Base-by-base conservation (phyloP, 2,888 invertebrate species). In the Thelaira solivaga region DNA sequence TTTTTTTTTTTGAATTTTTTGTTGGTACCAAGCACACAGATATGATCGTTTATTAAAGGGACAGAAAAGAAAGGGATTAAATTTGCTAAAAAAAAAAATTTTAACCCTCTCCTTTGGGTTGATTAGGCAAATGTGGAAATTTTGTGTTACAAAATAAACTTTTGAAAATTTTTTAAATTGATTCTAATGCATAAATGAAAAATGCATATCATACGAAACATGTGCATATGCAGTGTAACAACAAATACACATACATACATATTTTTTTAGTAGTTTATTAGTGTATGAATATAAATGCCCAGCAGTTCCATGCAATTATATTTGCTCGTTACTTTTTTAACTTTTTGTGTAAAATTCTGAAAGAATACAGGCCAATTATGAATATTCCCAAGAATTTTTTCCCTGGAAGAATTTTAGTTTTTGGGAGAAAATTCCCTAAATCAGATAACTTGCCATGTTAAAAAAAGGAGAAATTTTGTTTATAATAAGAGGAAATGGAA, bases 101-200 rank as follows among this genome's bases (percentile, higher is more conserved):
- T 71, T 73, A 77, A 72, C 77, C 72, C 76, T 62, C 62, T 65
- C 43, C 49, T 10, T 49, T 55, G 62, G 26, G 61, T 43, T 77
- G 62, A 64, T 77, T 77, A 77, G 62, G 67, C 49, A 73, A 62
- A 77, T 73, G 62, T 59, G n/a, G 18, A 65, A 51, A 43, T 43
- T 20, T 47, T 47, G 16, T 47, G n/a, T n/a, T n/a, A 18, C 11
- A 18, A 41, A 36, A 16, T 26, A 16, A 59, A 41, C 18, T 57
- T 11, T 2, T n/a, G n/a, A n/a, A 57, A 41, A 59, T 11, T 41
- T 29, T 24, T n/a, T 36, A 55, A 55, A 55, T 62, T 45, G 34
- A 5, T 34, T 34, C 31, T 13, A 11, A 36, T 62, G 45, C 62
- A 24, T 31, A 11, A 22, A 13, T 22, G 20, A 1, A 13, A n/a